Evolutionary conservation across 2,797 vertebrate species (phyloP).

Genomic region (Pseudotriccus pelzelni): DNA sequence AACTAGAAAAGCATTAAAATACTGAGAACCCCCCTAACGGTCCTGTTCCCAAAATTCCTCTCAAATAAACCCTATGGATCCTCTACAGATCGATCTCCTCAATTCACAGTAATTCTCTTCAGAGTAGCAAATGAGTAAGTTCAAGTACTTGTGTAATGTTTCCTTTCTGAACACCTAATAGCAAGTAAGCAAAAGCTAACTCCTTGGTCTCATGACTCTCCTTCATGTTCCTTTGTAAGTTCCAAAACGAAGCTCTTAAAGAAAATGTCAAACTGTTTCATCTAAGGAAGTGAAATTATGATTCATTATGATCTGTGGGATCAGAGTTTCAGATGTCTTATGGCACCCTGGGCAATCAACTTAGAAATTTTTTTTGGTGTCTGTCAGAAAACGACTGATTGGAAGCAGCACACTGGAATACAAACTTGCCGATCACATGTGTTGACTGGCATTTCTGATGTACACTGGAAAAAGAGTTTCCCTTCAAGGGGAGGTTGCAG

Average conservation of each 20-base stretch:
- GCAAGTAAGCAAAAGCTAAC: background rate
- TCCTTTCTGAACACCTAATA: background rate
- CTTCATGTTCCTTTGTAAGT: background rate
- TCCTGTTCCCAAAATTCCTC: background rate
- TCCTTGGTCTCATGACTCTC: background rate
- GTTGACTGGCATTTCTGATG: background rate
- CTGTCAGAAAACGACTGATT: background rate
- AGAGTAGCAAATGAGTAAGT: background rate
- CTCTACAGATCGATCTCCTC: background rate
- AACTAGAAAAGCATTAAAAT: background rate
- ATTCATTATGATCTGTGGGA: background rate
- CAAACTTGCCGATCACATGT: background rate
- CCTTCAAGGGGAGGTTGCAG: background rate
- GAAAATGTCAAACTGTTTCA: background rate
- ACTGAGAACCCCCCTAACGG: background rate
- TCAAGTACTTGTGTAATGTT: background rate
- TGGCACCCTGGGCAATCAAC: background rate
- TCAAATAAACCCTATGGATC: background rate
- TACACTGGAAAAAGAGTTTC: background rate
- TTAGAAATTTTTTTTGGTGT: background rate
- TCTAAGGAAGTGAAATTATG: background rate
- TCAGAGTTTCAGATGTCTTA: background rate
- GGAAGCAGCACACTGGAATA: background rate
- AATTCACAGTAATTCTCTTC: background rate
- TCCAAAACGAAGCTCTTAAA: background rate